Base-by-base conservation (phyloP, 2,113 vertebrate species). In the Tragulus kanchil region DNA sequence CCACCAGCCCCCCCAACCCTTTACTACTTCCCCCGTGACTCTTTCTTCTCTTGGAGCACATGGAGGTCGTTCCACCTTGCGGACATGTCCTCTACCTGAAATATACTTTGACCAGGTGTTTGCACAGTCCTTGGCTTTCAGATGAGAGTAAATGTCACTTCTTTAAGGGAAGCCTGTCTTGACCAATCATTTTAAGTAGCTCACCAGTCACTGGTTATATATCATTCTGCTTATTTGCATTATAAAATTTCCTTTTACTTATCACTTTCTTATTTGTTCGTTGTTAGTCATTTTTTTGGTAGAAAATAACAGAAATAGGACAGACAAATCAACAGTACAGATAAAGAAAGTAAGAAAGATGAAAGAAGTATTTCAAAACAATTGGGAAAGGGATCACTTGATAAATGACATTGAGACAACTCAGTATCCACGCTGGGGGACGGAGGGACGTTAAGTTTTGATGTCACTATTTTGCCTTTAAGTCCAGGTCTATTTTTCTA, bases 231-330 rank as follows among this genome's bases (percentile, higher is more conserved):
- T 82, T 85, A 36, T 48, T 69, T 73, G 78, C 84, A 86, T 67
- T 82, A 65, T 0, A 96, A 25, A 83, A 90, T 36, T 79, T 84
- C 92, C 48, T 64, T 81, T 48, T 75, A 91, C 1, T 85, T 77
- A 52, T 62, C 10, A 77, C 64, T 94, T 94, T 79, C 61, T 84
- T 81, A 61, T 62, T 78, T 92, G 19, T 61, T 92, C 67, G 82
- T 9, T 54, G 19, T 86, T 26, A 81, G 52, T 85, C n/a, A 92
- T 83, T 69, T 5, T 79, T 23, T 50, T 28, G 78, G 8, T 83
- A 78, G 71, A 89, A 90, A 77, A 93, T 67, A 94, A 96, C 2
- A 77, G 75, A 14, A 77, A 95, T 31, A 87, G 73, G 19, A 85
- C 3, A 85, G 21, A 62, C 21, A 96, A 85, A 93, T 78, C 14